phyloP scores from a whole-genome alignment of 2,888 invertebrate genomes.

The Tetanocera ferruginea region DNA sequence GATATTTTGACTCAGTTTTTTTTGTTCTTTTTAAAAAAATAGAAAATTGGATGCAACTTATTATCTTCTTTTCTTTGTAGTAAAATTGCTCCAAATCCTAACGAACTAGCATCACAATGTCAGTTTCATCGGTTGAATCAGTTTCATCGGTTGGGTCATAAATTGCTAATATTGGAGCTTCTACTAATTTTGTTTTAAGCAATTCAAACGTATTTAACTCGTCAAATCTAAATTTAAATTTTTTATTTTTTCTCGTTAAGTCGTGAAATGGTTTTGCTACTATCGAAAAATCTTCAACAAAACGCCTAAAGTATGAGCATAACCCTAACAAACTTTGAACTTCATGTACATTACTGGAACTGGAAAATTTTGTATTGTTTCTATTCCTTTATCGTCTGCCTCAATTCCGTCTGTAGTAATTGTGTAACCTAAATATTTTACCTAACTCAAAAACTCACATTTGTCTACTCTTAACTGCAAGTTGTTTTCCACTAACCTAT shows the following conservation, averaged over 20 bases:
- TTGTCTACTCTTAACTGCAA: not conserved
- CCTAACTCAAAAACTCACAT: constrained; percentile 39
- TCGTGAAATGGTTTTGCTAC: constrained; percentile 40
- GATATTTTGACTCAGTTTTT: constrained; percentile 54
- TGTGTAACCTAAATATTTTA: constrained; percentile 50
- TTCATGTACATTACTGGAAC: constrained; percentile 5
- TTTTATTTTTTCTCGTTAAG: constrained; percentile 40
- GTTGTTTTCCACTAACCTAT: constrained; percentile 33
- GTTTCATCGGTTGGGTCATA: constrained; percentile 58
- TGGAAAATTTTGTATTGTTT: not conserved
- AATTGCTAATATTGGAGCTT: constrained; percentile 40
- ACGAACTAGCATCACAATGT: constrained; percentile 61
- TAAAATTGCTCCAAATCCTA: constrained; percentile 58
- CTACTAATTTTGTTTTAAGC: constrained; percentile 39
- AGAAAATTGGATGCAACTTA: constrained; percentile 52
- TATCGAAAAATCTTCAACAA: constrained; percentile 43
- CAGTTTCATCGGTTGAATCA: too few relatives aligned
- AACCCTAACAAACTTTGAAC: constrained; percentile 40
- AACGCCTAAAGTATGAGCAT: constrained; percentile 44
- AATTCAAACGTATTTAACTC: constrained; percentile 40
- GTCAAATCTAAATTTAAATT: constrained; percentile 40
- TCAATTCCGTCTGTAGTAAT: constrained; percentile 21
- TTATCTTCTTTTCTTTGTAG: constrained; percentile 51
- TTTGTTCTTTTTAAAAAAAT: constrained; percentile 59
- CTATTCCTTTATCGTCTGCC: not conserved